Evolutionary conservation across 1,140 invertebrate species (phyloP).

Genomic region (Frieseomelitta varia): DNA sequence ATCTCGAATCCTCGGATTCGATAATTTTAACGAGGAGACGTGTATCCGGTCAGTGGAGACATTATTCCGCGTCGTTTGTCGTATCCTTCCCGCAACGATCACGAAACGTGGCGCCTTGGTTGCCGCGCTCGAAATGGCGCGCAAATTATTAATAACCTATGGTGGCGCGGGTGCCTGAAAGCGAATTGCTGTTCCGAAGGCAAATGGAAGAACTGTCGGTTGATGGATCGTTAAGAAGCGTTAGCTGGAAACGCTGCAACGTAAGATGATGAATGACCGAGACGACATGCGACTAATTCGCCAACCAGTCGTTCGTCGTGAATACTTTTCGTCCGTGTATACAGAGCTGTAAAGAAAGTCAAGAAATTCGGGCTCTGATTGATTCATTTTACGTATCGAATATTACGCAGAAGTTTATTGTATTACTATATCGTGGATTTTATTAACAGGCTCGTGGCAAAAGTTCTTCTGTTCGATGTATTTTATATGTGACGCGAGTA

Average conservation of each 20-base stretch:
- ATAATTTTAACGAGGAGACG: constrained; percentile 18
- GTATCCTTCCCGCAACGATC: constrained; percentile 13
- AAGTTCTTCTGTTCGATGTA: too few relatives aligned
- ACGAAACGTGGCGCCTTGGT: neutral
- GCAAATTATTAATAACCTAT: constrained; percentile 61
- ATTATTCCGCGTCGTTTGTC: constrained; percentile 37
- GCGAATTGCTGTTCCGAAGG: constrained; percentile 57
- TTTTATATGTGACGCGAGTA: too few relatives aligned
- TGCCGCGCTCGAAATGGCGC: neutral
- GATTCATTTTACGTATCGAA: too few relatives aligned
- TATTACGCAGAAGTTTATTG: too few relatives aligned
- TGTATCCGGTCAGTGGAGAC: constrained; percentile 22
- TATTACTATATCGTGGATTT: too few relatives aligned
- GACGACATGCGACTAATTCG: constrained; percentile 54
- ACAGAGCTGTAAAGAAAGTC: neutral
- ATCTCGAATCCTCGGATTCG: neutral
- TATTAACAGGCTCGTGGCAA: too few relatives aligned
- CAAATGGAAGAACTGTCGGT: constrained; percentile 48
- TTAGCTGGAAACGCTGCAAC: constrained; percentile 37
- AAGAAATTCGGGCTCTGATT: neutral
- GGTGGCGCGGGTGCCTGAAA: constrained; percentile 21
- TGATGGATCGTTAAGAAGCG: constrained; percentile 56
- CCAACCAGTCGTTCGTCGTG: constrained; percentile 55
- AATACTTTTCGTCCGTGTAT: neutral
- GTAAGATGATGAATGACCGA: constrained; percentile 54